Base-by-base conservation (phyloP, 2,797 vertebrate genomes). In the Scomberomorus guttatus region DNA sequence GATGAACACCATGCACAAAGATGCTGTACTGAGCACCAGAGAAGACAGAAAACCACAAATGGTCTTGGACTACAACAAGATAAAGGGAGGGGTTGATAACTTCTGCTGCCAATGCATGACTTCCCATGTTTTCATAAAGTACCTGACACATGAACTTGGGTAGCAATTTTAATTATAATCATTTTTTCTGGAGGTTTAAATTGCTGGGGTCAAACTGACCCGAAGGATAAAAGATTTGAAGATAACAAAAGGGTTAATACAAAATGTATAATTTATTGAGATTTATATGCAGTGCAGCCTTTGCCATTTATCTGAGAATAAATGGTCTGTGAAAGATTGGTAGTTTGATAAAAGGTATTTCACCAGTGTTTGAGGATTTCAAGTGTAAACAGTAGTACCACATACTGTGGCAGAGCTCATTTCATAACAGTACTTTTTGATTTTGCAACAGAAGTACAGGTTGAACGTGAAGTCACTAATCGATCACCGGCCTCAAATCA, bases 241-340 rank as follows among this genome's bases (percentile, higher is more conserved):
- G 32, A 34, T 34, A 34, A 34, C 32, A 34, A 7, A 1, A 34
- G 32, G 32, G 8, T 46, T 18, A 46, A 83, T 50, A 48, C 55
- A 51, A 54, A 61, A 83, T 86, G 37, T 83, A 80, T 84, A 71
- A 78, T 83, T 89, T 77, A 86, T 82, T 17, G 64, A 67, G 59
- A 83, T 88, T 80, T 70, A 66, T 77, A 83, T 86, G 82, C 77
- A 62, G 81, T 37, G 20, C 77, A 78, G 68, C 62, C 64, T 62
- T 72, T 42, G 24, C 48, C 34, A 54, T 52, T 80, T 68, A 65
- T 79, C 46, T 48, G 13, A 79, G n/a, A n/a, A n/a, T n/a, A n/a
- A n/a, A n/a, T 42, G 10, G 12, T 42, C 12, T 42, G 12, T 14
- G 67, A 61, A 27, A 48, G 25, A 57, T 69, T 64, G 34, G 15